These are phyloP conservation scores for Microctonus brassicae DNA, from an alignment of 2,888 invertebrate species.

Conservation along the genomic window DNA sequence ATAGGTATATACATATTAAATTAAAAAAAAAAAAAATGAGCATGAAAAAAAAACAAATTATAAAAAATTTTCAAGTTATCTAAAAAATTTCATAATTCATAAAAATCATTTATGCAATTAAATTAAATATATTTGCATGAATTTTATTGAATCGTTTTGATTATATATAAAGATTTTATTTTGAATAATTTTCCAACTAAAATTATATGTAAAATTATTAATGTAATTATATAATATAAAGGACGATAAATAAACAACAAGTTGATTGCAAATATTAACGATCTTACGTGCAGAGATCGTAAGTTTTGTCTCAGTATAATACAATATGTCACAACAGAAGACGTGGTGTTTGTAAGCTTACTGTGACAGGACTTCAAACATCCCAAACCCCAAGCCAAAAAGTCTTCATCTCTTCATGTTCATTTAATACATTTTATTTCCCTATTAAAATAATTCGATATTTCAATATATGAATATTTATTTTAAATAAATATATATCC, in stretches of 20 bases:
- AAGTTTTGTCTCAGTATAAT: slow-evolving; percentile 67
- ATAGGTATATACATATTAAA: too few species aligned
- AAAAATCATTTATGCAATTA: too few species aligned
- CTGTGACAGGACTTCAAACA: slow-evolving; percentile 69
- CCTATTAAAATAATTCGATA: background rate
- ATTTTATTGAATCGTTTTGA: too few species aligned
- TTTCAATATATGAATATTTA: background rate
- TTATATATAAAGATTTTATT: background rate
- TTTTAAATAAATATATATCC: background rate
- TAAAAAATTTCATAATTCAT: too few species aligned
- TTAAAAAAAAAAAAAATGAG: too few species aligned
- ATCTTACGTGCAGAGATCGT: slow-evolving; percentile 63
- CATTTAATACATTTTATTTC: background rate
- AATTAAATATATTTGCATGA: too few species aligned
- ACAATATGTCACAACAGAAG: slow-evolving; percentile 68
- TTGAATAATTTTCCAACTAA: too few species aligned
- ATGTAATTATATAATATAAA: slow-evolving; percentile 29
- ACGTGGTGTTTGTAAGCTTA: slow-evolving; percentile 68
- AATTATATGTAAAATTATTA: background rate
- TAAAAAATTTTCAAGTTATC: too few species aligned
- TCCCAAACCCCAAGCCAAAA: slow-evolving; percentile 64
- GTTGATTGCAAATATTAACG: slow-evolving; percentile 63
- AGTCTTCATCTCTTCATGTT: slow-evolving; percentile 39
- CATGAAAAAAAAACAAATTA: too few species aligned
- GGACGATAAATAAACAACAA: background rate